Evolutionary conservation across 2,888 invertebrate species (phyloP), one percentile per base, ranked within the genome.

Genomic region (Leptinotarsa haldemani): DNA sequence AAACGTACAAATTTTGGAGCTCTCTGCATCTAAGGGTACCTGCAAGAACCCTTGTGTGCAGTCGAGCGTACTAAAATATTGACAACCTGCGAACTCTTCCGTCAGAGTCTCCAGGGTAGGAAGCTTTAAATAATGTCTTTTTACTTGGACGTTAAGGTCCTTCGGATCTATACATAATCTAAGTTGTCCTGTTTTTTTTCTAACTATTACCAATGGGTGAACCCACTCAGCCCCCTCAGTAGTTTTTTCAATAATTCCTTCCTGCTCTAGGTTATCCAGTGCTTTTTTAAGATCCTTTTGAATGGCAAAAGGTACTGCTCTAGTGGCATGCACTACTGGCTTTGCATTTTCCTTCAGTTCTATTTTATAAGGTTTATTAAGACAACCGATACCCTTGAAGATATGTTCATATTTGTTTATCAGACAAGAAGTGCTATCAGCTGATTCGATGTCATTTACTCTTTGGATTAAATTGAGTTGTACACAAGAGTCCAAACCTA

Each of bases 51-150:
- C 71, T 4, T 58, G 25, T 12, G 58, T 30, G 48, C 61, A 47
- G 67, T 71, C 71, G 25, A 71, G 25, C 13, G 61, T 56, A 50
- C 71, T 71, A 20, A 71, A 71, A 5, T 47, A 48, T 16, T 48
- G 48, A 48, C 48, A 48, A 52, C 53, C 67, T 53, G n/a, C n/a
- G 20, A 71, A 30, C 18, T 66, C 48, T 13, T 25, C 40, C 15
- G 67, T 66, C 7, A 71, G 30, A 18, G 65, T 40, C 18, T 70
- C 70, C 16, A 71, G 12, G n/a, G 71, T 71, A 12, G 71, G 71
- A n/a, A 67, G 30, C 50, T 25, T 20, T 20, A 58, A 71, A 40
- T 58, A 67, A 30, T 71, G 66, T 16, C 67, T 52, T 30, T 71
- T 71, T 20, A 71, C 58, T 16, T 15, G 20, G 9, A 40, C 48